Evolutionary conservation across 1,140 invertebrate species (phyloP), one percentile per base, ranked within the genome.

Genomic region (Melanaphis sacchari): DNA sequence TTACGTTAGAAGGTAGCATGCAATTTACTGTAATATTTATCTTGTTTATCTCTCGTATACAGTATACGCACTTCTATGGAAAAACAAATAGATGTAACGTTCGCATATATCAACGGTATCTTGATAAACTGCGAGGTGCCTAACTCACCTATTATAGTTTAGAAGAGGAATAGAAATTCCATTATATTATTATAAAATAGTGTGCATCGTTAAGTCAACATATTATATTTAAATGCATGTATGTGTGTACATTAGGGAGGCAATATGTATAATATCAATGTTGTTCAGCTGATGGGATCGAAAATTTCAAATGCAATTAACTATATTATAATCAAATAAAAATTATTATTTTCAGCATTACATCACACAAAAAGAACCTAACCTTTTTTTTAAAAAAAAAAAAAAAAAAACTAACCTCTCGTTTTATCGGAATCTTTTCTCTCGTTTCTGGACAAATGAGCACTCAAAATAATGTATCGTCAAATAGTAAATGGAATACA

Each of bases 1-100:
- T n/a, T 5, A 21, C 59, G 31, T n/a, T 76, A 22, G n/a, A 6
- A n/a, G 59, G n/a, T 76, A n/a, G 59, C 1, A n/a, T n/a, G n/a
- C 31, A 36, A 76, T 76, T 76, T n/a, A 76, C n/a, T 76, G n/a
- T n/a, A 76, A 76, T 76, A 76, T 76, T 76, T 76, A 76, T 76
- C 31, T 76, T 76, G 31, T n/a, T 76, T 76, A 76, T 76, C 59
- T 76, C 59, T 76, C 31, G n/a, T 76, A 36, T n/a, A 76, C 59
- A 18, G 59, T n/a, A 66, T n/a, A 76, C 31, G n/a, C 59, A 76
- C 15, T 9, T n/a, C 31, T 21, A 76, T 31, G 31, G 0, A 31
- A n/a, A n/a, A 66, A 66, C 9, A 66, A 66, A n/a, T 76, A n/a
- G 31, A 5, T 66, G 31, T 18, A n/a, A 31, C 15, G 31, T 59